Base-by-base conservation (phyloP, 2,797 vertebrate genomes). In the Phoebastria nigripes region DNA sequence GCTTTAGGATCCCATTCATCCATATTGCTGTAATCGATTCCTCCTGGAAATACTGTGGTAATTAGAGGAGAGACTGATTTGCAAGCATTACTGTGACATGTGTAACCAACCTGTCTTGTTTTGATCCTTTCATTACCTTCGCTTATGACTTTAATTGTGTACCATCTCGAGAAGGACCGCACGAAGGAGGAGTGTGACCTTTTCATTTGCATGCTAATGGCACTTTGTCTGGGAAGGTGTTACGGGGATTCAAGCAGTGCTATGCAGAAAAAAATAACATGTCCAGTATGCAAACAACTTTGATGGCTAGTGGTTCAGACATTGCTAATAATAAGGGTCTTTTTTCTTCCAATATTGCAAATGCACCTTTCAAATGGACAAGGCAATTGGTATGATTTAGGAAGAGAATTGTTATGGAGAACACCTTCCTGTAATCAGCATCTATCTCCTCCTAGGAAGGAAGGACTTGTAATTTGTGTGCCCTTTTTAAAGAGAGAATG, bases 191-290 rank as follows among this genome's bases (percentile, higher is more conserved):
- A 72, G 62, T 51, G 54, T 41, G 79, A 91, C 78, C 79, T 92
- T 87, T 74, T 77, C 54, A 90, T 94, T 96, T 94, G 76, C 87
- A 66, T 79, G 42, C 72, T 89, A 83, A 92, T 92, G 74, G 20
- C 31, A 55, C 81, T 94, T 88, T 81, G 54, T 89, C 49, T 73
- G 20, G 21, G 67, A 87, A 82, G 73, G 25, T 93, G 90, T 77
- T 88, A 19, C 1, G 7, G 26, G 51, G 44, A 61, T 83, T 83
- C 70, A 62, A 71, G 70, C 63, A 73, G 47, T 11, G 29, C 52
- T 74, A 11, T 46, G 44, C 47, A 35, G 58, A 47, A 79, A 49
- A 78, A 90, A 35, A 33, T 63, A 63, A 67, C 0, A 0, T 70
- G 58, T 47, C 65, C 28, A 20, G 22, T 89, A 37, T 65, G 71